These are phyloP conservation scores for Zosterops lateralis DNA, from an alignment of 2,113 vertebrate genomes.

Conservation along the genomic window DNA sequence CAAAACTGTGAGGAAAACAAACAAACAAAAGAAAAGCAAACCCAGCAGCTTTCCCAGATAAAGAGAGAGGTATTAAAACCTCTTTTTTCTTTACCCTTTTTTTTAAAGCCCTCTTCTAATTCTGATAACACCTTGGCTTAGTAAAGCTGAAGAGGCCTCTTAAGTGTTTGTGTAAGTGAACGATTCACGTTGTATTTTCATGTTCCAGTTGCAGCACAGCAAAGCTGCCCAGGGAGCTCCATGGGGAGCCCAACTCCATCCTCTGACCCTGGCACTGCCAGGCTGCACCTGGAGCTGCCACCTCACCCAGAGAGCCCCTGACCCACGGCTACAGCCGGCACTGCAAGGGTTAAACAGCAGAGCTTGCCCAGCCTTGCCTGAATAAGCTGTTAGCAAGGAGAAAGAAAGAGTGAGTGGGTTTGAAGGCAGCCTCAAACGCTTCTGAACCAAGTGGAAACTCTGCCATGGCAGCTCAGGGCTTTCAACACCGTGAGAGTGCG, in stretches of 20 bases:
- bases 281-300: not conserved
- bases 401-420: not conserved
- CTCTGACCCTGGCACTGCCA: rapidly evolving
- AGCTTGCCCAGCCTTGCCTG: not conserved
- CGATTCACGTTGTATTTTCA: rapidly evolving
- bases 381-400: not conserved
- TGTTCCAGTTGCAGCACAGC: not conserved
- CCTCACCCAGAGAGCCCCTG: not conserved
- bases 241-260: rapidly evolving
- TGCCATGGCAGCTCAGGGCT: not conserved
- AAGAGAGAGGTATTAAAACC: not conserved
- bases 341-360: not conserved
- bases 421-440: not conserved
- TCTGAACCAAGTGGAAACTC: not conserved
- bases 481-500: rapidly evolving
- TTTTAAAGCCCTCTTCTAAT: not conserved
- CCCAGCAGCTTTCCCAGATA: not conserved
- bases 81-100: not conserved
- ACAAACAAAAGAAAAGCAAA: not conserved
- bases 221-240: not conserved
- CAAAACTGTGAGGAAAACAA: not conserved
- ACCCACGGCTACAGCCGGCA: rapidly evolving
- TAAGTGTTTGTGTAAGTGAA: not conserved
- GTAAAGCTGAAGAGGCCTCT: not conserved
- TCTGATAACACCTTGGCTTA: not conserved